Conservation (phyloP, 2,797 vertebrate species). For the Benthosema pterotum region DNA sequence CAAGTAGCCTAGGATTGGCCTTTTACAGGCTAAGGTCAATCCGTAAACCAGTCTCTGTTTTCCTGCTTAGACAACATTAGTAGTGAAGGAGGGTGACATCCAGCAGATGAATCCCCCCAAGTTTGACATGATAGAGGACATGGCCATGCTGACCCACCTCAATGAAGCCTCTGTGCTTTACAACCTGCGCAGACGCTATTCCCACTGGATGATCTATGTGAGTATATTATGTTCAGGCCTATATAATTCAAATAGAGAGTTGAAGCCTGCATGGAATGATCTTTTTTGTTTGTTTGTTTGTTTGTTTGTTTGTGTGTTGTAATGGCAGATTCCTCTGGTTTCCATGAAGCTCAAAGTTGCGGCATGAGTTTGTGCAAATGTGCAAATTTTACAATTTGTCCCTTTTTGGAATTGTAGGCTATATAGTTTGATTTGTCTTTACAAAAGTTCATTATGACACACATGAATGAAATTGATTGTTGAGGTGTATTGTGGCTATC, state of each 20-base stretch:
- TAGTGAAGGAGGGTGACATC: constrained; percentile 85
- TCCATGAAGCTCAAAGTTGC: not conserved
- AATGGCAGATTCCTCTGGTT: not conserved
- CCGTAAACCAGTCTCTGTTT: no score
- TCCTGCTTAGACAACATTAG: constrained; percentile 20
- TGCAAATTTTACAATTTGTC: constrained; percentile 4
- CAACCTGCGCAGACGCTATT: constrained; percentile 88
- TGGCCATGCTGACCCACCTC: constrained; percentile 95
- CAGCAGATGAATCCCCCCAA: constrained; percentile 94
- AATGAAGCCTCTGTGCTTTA: constrained; percentile 89
- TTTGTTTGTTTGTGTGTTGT: no score
- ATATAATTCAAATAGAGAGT: not conserved
- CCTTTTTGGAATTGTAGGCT: no score
- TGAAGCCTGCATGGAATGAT: not conserved
- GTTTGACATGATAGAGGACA: constrained; percentile 92
- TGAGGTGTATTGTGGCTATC: no score
- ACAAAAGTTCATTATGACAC: no score
- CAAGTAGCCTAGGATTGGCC: not conserved
- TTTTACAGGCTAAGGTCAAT: no score
- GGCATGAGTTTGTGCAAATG: constrained; percentile 14
- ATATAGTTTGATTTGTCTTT: no score
- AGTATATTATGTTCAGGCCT: constrained; percentile 55
- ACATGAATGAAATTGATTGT: no score
- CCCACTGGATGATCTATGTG: constrained; percentile 93
- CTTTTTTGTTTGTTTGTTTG: no score